Conservation (phyloP, 2,888 invertebrate species). For the Pedicia rivosa region DNA sequence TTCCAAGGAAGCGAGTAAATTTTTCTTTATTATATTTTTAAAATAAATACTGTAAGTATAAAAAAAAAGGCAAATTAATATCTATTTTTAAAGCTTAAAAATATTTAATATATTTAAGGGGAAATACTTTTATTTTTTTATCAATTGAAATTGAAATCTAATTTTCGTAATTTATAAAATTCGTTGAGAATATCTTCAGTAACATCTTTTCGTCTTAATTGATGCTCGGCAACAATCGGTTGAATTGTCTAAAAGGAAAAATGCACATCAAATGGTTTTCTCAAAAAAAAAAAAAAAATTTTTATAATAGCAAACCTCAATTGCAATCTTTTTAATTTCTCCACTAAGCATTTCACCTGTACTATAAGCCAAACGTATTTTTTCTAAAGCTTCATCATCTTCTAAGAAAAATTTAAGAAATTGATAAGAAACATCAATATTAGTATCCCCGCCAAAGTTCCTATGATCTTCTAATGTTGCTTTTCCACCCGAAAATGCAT, state of each 20-base stretch:
- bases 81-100: too few species aligned
- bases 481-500: slow-evolving; percentile 96
- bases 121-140: too few species aligned
- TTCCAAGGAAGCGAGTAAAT: too few species aligned
- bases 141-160: too few species aligned
- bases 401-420: slow-evolving; percentile 70
- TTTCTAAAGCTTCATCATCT: slow-evolving; percentile 70
- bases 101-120: too few species aligned
- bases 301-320: slow-evolving; percentile 35
- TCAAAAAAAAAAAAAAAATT: background rate
- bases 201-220: slow-evolving; percentile 57
- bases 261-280: background rate
- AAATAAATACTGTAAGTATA: too few species aligned
- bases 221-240: slow-evolving; percentile 67
- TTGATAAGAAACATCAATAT: slow-evolving; percentile 89
- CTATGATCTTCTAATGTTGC: slow-evolving; percentile 87
- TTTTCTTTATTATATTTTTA: too few species aligned
- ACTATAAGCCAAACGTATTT: slow-evolving; percentile 36
- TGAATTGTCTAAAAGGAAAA: slow-evolving; percentile 10
- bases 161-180: slow-evolving; percentile 72
- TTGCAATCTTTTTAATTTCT: slow-evolving; percentile 82
- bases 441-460: slow-evolving; percentile 82
- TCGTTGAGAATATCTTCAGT: slow-evolving; percentile 71
- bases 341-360: slow-evolving; percentile 81
- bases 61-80: too few species aligned